These are phyloP conservation scores for Brienomyrus longianalis DNA, from an alignment of 2,113 vertebrate genomes.

Conservation along the genomic window DNA sequence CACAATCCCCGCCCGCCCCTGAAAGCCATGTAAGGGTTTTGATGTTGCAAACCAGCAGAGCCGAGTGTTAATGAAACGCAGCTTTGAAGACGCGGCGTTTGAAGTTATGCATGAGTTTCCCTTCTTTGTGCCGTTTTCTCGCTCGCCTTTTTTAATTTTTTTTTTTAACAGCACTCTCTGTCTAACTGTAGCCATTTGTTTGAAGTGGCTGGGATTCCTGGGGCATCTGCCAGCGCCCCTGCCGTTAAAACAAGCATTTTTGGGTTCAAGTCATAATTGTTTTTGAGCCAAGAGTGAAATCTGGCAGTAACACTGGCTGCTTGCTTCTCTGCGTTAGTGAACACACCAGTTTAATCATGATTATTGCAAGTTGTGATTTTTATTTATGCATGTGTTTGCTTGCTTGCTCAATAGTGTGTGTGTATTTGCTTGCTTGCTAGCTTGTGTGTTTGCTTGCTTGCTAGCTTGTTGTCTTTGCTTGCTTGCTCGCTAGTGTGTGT, in stretches of 20 bases:
- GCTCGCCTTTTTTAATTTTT: neutral
- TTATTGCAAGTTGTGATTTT: neutral
- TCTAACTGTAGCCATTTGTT: neutral
- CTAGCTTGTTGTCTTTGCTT: neutral
- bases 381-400: neutral
- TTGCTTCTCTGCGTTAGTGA: neutral
- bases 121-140: constrained; percentile 54
- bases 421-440: neutral
- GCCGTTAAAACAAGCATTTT: constrained; percentile 7
- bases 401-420: neutral
- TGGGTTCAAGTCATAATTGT: neutral
- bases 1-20: constrained; percentile 24
- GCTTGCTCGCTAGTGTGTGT: no score
- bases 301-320: neutral
- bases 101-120: constrained; percentile 65
- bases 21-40: constrained; percentile 44
- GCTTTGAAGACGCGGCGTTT: constrained; percentile 62
- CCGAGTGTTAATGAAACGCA: constrained; percentile 60
- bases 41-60: constrained; percentile 50
- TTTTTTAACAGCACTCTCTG: neutral
- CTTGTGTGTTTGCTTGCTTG: neutral
- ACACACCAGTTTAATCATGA: neutral
- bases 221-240: constrained; percentile 8
- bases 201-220: constrained; percentile 10
- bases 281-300: neutral